A percentile compares a stretch with the other conserved stretches of the same genome.
Conservation (phyloP, 2,797 vertebrate genomes). For the Spheniscus humboldti region DNA sequence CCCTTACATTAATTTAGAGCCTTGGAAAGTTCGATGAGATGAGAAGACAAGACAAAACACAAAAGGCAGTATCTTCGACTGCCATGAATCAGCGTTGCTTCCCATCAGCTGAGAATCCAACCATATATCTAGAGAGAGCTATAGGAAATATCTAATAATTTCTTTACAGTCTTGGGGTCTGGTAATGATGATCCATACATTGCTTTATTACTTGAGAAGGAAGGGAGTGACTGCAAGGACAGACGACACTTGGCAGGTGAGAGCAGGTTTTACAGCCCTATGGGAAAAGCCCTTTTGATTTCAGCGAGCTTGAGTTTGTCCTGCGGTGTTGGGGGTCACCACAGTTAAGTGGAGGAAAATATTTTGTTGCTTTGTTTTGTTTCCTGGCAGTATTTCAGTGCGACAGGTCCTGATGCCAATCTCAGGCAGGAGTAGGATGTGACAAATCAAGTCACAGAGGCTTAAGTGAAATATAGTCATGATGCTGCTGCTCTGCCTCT, state of each 20-base stretch:
- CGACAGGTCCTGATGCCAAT: not conserved
- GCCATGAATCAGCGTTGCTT: not conserved
- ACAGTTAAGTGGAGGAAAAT: not conserved
- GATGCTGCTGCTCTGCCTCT: not conserved
- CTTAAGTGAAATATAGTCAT: not conserved
- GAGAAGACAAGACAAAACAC: conserved; percentile 26
- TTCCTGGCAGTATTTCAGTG: not conserved
- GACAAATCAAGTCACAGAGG: not conserved
- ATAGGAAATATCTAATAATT: not conserved
- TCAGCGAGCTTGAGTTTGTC: not conserved
- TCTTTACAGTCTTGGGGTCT: not conserved
- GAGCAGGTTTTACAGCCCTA: not conserved
- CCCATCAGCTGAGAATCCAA: conserved; percentile 17
- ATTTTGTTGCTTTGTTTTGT: not conserved
- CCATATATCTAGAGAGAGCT: not conserved
- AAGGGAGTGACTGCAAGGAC: not conserved
- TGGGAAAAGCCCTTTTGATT: not conserved
- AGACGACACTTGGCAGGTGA: not conserved
- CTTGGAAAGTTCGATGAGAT: conserved; percentile 17
- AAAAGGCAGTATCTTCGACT: not conserved
- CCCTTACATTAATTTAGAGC: conserved; percentile 41
- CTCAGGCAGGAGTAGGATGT: fast-evolving
- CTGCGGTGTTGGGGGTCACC: fast-evolving
- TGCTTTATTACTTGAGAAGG: not conserved
- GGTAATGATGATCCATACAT: not conserved